Evolutionary conservation across 2,113 vertebrate species (phyloP).

Genomic region (Spheniscus mendiculus): DNA sequence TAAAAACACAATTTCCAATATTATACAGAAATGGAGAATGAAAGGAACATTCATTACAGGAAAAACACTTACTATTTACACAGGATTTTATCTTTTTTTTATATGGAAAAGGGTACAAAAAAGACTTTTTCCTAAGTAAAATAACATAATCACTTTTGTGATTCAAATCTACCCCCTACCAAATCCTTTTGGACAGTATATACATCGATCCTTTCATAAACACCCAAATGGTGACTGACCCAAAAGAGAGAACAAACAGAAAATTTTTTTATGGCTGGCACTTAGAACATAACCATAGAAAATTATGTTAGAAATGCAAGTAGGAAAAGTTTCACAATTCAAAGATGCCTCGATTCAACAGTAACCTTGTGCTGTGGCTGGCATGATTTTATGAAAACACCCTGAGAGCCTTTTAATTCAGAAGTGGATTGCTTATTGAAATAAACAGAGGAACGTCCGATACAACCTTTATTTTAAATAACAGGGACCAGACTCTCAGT

Average conservation of each 20-base stretch:
- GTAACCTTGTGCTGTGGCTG: background rate
- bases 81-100: slow-evolving; percentile 76
- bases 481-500: background rate
- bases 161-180: slow-evolving; percentile 60
- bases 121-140: slow-evolving; percentile 71
- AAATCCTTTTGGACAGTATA: slow-evolving; percentile 42
- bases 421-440: background rate
- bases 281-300: slow-evolving; percentile 19
- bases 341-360: slow-evolving; percentile 14
- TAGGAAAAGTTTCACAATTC: background rate
- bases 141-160: slow-evolving; percentile 62
- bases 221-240: slow-evolving; percentile 14
- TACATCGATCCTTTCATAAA: background rate
- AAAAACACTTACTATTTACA: slow-evolving; percentile 79
- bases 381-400: slow-evolving; percentile 28
- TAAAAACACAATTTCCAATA: slow-evolving; percentile 86
- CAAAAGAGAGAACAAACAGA: slow-evolving; percentile 26
- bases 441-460: background rate
- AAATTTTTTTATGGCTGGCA: slow-evolving; percentile 12
- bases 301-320: slow-evolving; percentile 45
- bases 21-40: slow-evolving; percentile 75
- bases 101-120: slow-evolving; percentile 69
- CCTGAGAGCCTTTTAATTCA: background rate
- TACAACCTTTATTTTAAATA: background rate
- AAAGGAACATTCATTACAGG: slow-evolving; percentile 78